phyloP scores from a whole-genome alignment of 1,140 invertebrate genomes.

The Ridgeia piscesae region DNA sequence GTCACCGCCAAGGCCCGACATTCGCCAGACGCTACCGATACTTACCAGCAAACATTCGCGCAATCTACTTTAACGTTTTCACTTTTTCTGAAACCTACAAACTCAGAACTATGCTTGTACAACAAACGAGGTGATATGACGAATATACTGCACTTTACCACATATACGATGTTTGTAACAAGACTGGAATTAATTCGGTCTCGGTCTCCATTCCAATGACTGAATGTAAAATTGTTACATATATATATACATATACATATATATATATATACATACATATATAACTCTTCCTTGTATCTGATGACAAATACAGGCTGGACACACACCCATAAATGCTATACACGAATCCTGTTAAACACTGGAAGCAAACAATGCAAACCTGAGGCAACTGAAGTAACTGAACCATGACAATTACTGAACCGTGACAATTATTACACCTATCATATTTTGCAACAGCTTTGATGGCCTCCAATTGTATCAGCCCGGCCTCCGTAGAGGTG shows the following conservation, averaged over 20 bases:
- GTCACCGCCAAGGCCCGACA: neutral
- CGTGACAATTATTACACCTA: neutral
- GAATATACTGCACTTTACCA: neutral
- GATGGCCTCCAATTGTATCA: neutral
- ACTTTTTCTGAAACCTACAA: neutral
- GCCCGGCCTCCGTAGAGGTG: neutral
- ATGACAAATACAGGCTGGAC: neutral
- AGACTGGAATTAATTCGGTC: neutral
- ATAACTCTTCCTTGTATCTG: neutral
- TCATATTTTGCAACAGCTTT: neutral
- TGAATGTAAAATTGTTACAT: neutral
- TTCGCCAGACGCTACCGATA: neutral
- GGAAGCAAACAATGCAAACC: neutral
- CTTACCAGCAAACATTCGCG: neutral
- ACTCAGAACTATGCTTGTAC: too few species aligned
- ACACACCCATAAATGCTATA: neutral
- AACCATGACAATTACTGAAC: neutral
- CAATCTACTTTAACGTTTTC: neutral
- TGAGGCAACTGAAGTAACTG: neutral
- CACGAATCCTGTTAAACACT: neutral
- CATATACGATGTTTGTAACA: neutral
- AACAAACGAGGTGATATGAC: too few species aligned
- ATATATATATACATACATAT: too few species aligned
- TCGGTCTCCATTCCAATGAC: neutral
- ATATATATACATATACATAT: too few species aligned